These are phyloP conservation scores for Baryphthengus martii DNA, from an alignment of 2,113 vertebrate genomes.

Conservation along the genomic window DNA sequence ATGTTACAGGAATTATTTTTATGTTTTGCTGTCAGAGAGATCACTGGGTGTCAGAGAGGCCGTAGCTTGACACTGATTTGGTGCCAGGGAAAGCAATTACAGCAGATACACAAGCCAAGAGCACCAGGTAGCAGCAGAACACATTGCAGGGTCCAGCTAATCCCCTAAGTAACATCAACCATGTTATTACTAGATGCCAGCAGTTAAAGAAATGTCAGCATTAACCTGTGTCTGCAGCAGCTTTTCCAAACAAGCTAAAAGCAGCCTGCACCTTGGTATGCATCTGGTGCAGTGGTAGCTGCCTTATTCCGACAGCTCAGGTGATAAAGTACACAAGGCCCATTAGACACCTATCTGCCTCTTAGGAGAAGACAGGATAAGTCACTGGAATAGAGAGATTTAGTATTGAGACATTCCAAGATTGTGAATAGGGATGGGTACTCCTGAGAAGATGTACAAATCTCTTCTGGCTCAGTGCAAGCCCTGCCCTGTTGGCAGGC, in stretches of 20 bases:
- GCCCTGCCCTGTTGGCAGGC: background rate
- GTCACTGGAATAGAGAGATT: background rate
- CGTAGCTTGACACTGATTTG: background rate
- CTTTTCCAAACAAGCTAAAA: conserved; percentile 1
- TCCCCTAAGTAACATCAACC: conserved; percentile 26
- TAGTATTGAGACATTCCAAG: background rate
- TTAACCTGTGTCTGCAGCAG: background rate
- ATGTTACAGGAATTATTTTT: conserved; percentile 5
- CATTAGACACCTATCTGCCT: background rate
- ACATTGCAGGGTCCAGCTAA: background rate
- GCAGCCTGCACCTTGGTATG: background rate
- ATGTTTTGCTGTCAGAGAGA: background rate
- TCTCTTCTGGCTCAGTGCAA: background rate
- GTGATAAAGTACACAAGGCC: background rate
- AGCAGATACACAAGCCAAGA: conserved; percentile 5
- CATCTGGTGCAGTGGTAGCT: background rate
- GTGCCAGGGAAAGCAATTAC: conserved; percentile 40
- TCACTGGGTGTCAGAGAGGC: background rate
- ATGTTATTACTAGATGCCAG: background rate
- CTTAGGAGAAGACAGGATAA: background rate
- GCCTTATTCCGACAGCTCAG: background rate
- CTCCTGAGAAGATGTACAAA: background rate
- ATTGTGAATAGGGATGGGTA: background rate
- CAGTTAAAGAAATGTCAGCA: conserved; percentile 7
- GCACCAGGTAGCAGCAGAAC: background rate